These are phyloP conservation scores for Peromyscus californicus DNA, from an alignment of 2,113 vertebrate genomes.

Conservation along the genomic window DNA sequence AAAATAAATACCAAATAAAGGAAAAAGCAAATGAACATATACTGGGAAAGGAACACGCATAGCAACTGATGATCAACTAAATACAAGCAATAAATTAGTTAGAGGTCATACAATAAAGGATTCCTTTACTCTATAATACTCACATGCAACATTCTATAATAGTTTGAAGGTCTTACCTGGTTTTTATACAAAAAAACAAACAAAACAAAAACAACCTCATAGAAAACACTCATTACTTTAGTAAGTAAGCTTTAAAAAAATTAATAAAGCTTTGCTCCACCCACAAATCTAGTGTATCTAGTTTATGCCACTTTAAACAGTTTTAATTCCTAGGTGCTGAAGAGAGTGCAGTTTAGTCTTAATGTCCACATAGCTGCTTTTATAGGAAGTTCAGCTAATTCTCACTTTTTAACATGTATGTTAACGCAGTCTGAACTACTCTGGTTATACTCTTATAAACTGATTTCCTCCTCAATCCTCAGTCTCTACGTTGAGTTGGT, in stretches of 20 bases:
- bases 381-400: background rate
- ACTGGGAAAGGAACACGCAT: conserved; percentile 86
- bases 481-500: background rate
- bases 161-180: conserved; percentile 88
- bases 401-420: background rate
- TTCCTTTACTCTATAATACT: conserved; percentile 83
- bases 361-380: conserved; percentile 29
- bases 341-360: background rate
- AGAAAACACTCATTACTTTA: conserved; percentile 83
- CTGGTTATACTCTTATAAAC: background rate
- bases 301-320: background rate
- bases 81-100: conserved; percentile 88
- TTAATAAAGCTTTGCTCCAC: conserved; percentile 11
- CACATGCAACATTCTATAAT: conserved; percentile 90
- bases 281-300: conserved; percentile 37
- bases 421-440: background rate
- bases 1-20: conserved; percentile 86
- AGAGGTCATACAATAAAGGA: conserved; percentile 84
- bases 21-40: conserved; percentile 87
- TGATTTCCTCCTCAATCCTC: background rate
- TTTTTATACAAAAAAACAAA: conserved; percentile 70
- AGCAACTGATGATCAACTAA: conserved; percentile 88
- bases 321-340: conserved; percentile 47
- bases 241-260: conserved; percentile 73
- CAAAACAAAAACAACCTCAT: conserved; percentile 84